Evolutionary conservation across 2,113 vertebrate genomes (phyloP).

Genomic region (Ceuthmochares aereus): DNA sequence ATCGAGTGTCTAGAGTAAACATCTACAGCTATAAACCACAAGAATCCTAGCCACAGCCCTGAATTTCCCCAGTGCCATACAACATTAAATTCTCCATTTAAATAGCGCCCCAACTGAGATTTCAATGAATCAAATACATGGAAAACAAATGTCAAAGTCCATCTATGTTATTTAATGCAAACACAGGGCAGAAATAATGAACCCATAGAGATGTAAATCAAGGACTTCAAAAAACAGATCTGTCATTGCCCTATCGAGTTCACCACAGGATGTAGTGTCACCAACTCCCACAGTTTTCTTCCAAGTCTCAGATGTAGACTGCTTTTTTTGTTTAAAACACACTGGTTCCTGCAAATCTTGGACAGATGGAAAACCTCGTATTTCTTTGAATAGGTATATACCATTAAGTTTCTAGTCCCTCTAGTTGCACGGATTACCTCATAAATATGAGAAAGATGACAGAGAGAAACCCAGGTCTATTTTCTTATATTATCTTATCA

Average conservation of each 20-base stretch:
- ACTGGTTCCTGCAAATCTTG: background rate
- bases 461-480: background rate
- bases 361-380: fast-evolving
- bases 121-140: background rate
- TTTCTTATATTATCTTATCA: background rate
- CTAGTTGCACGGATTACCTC: background rate
- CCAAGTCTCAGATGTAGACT: background rate
- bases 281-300: background rate
- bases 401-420: background rate
- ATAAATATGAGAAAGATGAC: background rate
- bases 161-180: background rate
- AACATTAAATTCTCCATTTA: background rate
- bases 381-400: background rate
- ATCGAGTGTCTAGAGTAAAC: background rate
- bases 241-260: background rate
- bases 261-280: background rate
- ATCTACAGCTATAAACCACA: background rate
- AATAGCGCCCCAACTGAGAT: background rate
- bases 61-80: background rate
- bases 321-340: background rate
- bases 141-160: background rate
- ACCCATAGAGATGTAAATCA: background rate
- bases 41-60: background rate
- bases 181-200: background rate
- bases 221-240: background rate